Conservation (phyloP, 2,113 vertebrate species). For the Trachemys scripta region DNA sequence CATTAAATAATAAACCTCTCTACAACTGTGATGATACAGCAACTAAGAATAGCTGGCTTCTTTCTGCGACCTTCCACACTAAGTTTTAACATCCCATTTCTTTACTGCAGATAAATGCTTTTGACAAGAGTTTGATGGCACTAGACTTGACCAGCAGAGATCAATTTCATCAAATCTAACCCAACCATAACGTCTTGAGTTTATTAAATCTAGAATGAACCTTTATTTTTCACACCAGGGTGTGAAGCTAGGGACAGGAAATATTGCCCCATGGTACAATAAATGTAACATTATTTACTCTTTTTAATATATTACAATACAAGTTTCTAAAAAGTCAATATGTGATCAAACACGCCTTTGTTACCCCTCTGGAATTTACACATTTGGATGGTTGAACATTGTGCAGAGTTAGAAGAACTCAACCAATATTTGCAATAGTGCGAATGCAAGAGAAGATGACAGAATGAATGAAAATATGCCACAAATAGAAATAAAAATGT, state of each 20-base stretch:
- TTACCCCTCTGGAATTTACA: not conserved
- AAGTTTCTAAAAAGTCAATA: not conserved
- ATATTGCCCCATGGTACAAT: not conserved
- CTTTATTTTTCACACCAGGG: not conserved
- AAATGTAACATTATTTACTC: not conserved
- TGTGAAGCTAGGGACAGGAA: not conserved
- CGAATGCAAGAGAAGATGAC: not conserved
- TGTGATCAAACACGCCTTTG: not conserved
- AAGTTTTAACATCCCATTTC: not conserved
- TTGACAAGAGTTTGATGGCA: not conserved
- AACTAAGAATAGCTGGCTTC: not conserved
- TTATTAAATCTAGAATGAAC: not conserved
- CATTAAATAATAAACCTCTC: not conserved
- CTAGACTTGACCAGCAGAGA: not conserved
- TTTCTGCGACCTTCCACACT: not conserved
- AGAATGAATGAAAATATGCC: not conserved
- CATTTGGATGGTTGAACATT: not conserved
- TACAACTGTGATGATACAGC: not conserved
- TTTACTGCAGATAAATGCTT: not conserved
- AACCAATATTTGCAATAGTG: not conserved
- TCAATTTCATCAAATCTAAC: not conserved
- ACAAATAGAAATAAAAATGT: not conserved
- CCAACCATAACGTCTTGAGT: not conserved
- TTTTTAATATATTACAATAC: not conserved
- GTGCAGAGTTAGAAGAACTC: not conserved